Conservation (phyloP, 2,888 invertebrate genomes). For the Pinctada fucata region DNA sequence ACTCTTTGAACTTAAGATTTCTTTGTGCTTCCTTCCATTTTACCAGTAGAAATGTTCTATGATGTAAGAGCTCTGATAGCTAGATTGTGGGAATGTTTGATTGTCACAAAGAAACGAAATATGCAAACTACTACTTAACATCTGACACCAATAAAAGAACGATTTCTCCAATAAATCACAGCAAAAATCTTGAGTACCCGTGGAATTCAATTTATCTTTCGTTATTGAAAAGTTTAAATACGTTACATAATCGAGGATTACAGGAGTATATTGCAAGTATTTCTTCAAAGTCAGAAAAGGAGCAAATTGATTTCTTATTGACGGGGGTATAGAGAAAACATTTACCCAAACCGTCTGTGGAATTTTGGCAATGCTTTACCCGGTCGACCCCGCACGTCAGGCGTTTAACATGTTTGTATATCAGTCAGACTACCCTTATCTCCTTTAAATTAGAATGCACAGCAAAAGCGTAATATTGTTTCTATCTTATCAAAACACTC, state of each 20-base stretch:
- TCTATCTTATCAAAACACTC: neutral
- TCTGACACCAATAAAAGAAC: neutral
- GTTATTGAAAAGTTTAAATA: slow-evolving; percentile 2
- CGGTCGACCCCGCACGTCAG: neutral
- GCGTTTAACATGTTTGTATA: neutral
- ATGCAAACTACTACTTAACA: neutral
- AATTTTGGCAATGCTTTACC: neutral
- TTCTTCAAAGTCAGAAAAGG: neutral
- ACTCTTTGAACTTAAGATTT: too few relatives aligned
- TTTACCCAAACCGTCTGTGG: neutral
- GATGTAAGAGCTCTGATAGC: too few relatives aligned
- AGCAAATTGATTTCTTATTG: neutral
- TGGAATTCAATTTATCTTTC: neutral
- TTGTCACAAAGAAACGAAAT: neutral
- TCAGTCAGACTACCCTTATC: neutral
- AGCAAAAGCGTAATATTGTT: neutral
- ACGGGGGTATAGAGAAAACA: neutral
- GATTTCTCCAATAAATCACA: neutral
- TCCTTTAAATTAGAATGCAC: neutral
- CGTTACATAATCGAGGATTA: slow-evolving; percentile 1
- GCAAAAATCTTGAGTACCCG: neutral
- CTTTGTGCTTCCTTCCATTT: too few relatives aligned
- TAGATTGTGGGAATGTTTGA: neutral
- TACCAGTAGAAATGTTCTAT: too few relatives aligned
- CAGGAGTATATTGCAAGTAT: neutral